phyloP scores from a whole-genome alignment of 2,113 vertebrate species.

The Elephas maximus region DNA sequence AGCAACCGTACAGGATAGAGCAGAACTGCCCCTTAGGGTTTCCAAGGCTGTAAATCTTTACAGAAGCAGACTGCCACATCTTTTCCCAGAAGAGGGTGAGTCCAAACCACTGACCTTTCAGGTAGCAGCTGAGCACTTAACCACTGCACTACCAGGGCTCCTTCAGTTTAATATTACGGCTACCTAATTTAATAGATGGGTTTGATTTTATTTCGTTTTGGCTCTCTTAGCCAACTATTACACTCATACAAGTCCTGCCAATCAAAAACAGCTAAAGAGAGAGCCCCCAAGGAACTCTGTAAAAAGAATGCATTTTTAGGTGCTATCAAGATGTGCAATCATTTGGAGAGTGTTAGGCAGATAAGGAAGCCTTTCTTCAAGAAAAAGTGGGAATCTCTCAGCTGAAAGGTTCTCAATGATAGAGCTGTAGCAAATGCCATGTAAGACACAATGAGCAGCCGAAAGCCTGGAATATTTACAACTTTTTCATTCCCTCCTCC shows the following conservation, averaged over 20 bases:
- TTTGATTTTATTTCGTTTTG: neutral
- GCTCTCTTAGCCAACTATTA: neutral
- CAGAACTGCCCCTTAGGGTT: too few species aligned
- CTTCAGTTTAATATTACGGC: neutral
- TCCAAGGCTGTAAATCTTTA: too few species aligned
- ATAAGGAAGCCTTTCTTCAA: neutral
- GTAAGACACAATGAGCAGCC: neutral
- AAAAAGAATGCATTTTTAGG: constrained; percentile 9
- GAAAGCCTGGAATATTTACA: neutral
- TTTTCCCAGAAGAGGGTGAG: too few species aligned
- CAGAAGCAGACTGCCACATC: too few species aligned
- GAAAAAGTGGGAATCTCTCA: neutral
- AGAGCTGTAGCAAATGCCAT: neutral
- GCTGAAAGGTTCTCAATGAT: neutral
- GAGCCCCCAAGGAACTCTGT: neutral
- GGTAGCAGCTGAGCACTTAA: too few species aligned
- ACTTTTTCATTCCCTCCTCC: neutral
- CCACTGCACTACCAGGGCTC: too few species aligned
- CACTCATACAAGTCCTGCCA: neutral
- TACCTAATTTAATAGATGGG: neutral
- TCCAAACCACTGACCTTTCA: too few species aligned
- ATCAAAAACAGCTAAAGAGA: neutral
- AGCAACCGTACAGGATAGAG: too few species aligned
- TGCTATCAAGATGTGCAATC: neutral
- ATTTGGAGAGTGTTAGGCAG: neutral